Evolutionary conservation across 2,113 vertebrate genomes (phyloP).

Genomic region (cattle (Bos taurus)): DNA sequence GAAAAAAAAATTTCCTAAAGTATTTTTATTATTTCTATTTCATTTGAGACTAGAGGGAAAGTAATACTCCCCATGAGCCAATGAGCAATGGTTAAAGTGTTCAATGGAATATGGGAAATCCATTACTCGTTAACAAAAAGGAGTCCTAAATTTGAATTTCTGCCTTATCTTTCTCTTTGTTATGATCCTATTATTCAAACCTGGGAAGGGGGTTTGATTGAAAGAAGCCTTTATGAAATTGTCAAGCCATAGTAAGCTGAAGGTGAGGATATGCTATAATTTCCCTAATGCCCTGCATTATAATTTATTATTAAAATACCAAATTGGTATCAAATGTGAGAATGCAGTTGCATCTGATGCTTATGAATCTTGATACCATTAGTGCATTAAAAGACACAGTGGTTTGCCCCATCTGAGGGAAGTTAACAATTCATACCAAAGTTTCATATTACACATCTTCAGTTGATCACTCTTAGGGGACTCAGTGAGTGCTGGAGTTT

Average conservation of each 20-base stretch:
- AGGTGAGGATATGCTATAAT: background rate
- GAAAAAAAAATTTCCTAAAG: constrained; percentile 45
- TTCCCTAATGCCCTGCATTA: background rate
- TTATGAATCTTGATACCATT: constrained; percentile 38
- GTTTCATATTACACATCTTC: constrained; percentile 46
- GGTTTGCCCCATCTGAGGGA: constrained; percentile 11
- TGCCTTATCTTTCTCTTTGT: constrained; percentile 30
- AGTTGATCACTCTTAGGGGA: constrained; percentile 17
- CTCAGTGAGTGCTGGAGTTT: background rate
- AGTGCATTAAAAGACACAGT: constrained; percentile 11
- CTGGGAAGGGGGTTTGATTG: background rate
- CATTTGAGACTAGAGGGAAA: constrained; percentile 11
- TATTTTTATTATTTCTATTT: constrained; percentile 60
- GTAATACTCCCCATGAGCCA: constrained; percentile 29
- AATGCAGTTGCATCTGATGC: background rate
- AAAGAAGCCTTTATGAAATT: background rate
- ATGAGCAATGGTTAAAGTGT: constrained; percentile 15
- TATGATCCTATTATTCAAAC: constrained; percentile 26
- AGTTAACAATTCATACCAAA: constrained; percentile 30
- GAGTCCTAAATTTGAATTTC: constrained; percentile 42
- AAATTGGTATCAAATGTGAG: background rate
- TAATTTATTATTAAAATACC: constrained; percentile 10
- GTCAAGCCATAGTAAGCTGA: background rate
- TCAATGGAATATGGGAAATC: constrained; percentile 53
- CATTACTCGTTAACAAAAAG: constrained; percentile 4